These are phyloP conservation scores for Apteryx owenii DNA, from an alignment of 2,113 vertebrate genomes.

Conservation along the genomic window DNA sequence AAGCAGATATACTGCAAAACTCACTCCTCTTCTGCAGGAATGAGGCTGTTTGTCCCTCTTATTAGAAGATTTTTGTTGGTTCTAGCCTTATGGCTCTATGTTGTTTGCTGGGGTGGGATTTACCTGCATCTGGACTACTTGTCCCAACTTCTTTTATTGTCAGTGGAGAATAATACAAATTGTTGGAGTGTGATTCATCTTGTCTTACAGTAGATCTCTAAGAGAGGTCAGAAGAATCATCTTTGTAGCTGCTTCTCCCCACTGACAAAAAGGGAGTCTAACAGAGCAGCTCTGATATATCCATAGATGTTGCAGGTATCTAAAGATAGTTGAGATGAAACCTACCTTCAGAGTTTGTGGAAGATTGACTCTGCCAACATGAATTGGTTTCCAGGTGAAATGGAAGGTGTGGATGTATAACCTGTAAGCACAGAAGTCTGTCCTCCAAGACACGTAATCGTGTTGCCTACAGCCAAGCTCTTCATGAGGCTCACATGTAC, in stretches of 20 bases:
- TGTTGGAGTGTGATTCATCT: conserved; percentile 43
- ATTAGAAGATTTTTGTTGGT: background rate
- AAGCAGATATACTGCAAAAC: background rate
- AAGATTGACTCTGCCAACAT: background rate
- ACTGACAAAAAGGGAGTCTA: background rate
- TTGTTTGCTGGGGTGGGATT: background rate
- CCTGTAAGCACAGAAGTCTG: background rate
- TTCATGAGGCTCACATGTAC: background rate
- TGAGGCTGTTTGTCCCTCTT: background rate
- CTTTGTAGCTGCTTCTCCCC: conserved; percentile 20
- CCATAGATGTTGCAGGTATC: background rate
- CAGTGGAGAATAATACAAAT: conserved; percentile 8
- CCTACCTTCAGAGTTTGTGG: background rate
- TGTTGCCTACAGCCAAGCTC: accelerated
- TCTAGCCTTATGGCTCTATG: background rate
- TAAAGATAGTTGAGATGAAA: background rate
- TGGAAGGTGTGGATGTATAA: background rate
- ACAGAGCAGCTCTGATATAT: background rate
- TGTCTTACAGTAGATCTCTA: background rate
- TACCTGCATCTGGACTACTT: background rate
- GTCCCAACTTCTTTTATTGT: conserved; percentile 12
- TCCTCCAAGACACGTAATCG: accelerated
- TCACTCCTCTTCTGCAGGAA: background rate
- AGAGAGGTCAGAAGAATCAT: conserved; percentile 19
- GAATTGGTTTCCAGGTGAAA: background rate